Conservation (phyloP, 2,797 vertebrate genomes). For the Rhynchotus rufescens region DNA sequence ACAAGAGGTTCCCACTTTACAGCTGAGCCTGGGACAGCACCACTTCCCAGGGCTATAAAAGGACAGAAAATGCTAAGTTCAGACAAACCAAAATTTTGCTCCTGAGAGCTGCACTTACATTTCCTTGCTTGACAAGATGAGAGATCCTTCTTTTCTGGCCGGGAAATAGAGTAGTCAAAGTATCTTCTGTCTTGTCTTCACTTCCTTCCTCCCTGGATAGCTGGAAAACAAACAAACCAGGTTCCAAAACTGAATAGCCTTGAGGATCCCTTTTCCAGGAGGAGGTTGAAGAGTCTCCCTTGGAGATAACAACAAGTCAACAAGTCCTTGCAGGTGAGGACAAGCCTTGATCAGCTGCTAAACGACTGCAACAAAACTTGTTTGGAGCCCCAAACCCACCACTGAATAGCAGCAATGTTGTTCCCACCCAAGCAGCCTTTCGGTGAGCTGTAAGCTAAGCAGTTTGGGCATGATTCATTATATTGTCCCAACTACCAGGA, state of each 20-base stretch:
- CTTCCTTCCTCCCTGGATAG: slow-evolving; percentile 80
- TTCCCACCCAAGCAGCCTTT: background rate
- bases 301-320: background rate
- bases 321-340: background rate
- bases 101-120: slow-evolving; percentile 79
- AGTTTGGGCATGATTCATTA: background rate
- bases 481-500: background rate
- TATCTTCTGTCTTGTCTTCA: slow-evolving; percentile 80
- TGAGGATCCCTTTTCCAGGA: background rate
- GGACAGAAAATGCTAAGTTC: background rate
- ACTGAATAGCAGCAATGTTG: background rate
- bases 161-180: slow-evolving; percentile 89
- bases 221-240: slow-evolving; percentile 75
- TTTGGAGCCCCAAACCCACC: background rate
- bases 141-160: slow-evolving; percentile 97
- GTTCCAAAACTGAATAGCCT: background rate
- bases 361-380: background rate
- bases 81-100: background rate
- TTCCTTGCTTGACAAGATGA: slow-evolving; percentile 89
- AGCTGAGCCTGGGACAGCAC: background rate
- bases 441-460: fast-evolving
- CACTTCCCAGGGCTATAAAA: background rate
- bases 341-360: background rate
- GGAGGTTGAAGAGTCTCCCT: background rate
- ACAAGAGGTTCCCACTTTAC: background rate